Base-by-base conservation (phyloP, 2,888 invertebrate genomes). In the Trissolcus japonicus region DNA sequence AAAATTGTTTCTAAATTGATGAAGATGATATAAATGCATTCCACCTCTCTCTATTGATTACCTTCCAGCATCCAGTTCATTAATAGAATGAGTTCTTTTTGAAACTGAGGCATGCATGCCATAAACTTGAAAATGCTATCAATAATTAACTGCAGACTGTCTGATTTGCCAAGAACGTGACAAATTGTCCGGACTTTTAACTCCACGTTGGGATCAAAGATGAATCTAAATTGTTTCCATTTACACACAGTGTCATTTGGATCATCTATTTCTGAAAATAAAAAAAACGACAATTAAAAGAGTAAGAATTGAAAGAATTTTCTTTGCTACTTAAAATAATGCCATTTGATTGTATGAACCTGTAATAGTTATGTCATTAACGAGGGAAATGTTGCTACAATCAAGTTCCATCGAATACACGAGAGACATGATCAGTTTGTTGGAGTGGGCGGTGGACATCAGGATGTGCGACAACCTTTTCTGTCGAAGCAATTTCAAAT, bases 141-240 rank as follows among this genome's bases (percentile, higher is more conserved):
- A 11, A 92, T 90, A 46, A 95, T 84, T 25, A 94, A 88, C 79
- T 91, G 90, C 0, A 90, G 88, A 61, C 92, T 90, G 57, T 91
- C 91, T 3, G 91, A 90, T 56, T 88, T 87, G 11, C 92, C 93
- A 35, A 95, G 86, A 77, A 91, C 85, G 55, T 83, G 84, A 81
- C 93, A 93, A 46, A 93, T 89, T 16, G 89, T 89, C 54, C 90
- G 89, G n/a, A 95, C 86, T 55, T 92, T 91, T 0, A 82, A 76
- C 69, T 90, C 85, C 55, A 92, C 89, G 2, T 83, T 84, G 21
- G 86, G 82, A 11, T 91, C 90, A 73, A 90, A 90, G 59, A 94
- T 89, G 87, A 93, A 92, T 65, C 91, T 91, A 73, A 93, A 93
- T 56, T 90, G 89, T 71, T 92, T 92, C 95, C 95, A 95, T 0